Percentiles rank a stretch among this genome's conserved stretches.
These are phyloP conservation scores for Xestia ashworthii DNA, from an alignment of 2,888 invertebrate species.

Conservation along the genomic window DNA sequence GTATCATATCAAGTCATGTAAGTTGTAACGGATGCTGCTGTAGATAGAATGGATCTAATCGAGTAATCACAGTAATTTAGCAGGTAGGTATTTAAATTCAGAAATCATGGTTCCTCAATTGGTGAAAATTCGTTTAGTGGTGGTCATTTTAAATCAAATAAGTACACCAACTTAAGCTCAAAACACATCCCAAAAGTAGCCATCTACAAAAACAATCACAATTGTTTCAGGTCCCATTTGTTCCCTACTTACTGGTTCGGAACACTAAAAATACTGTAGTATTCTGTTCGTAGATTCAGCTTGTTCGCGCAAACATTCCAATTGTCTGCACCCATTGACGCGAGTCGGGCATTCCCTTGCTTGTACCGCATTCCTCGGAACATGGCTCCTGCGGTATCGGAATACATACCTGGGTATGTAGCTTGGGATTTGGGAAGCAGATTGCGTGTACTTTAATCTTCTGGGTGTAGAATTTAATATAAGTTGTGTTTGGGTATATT, in stretches of 20 bases:
- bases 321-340: slow-evolving; percentile 73
- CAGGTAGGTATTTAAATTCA: not conserved
- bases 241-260: slow-evolving; percentile 52
- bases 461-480: slow-evolving; percentile 1
- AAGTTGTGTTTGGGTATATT: not conserved
- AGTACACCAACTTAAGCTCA: not conserved
- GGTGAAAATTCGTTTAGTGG: not conserved
- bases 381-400: slow-evolving; percentile 44
- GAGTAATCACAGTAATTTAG: not conserved
- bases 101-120: not conserved
- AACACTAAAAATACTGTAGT: slow-evolving; percentile 53
- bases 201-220: slow-evolving; percentile 11
- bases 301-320: slow-evolving; percentile 70
- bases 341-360: slow-evolving; percentile 66
- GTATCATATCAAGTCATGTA: not conserved
- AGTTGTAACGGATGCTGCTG: not conserved
- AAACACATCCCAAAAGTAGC: not conserved
- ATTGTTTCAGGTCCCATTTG: slow-evolving; percentile 48
- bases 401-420: slow-evolving; percentile 33
- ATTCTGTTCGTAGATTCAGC: slow-evolving; percentile 56
- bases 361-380: slow-evolving; percentile 63
- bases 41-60: not conserved
- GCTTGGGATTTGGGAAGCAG: slow-evolving; percentile 35
- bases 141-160: not conserved
- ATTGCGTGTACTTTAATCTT: slow-evolving; percentile 29